Conservation (phyloP, 92 coral and sea anemone genomes). For the Zoanthus sociatus region DNA sequence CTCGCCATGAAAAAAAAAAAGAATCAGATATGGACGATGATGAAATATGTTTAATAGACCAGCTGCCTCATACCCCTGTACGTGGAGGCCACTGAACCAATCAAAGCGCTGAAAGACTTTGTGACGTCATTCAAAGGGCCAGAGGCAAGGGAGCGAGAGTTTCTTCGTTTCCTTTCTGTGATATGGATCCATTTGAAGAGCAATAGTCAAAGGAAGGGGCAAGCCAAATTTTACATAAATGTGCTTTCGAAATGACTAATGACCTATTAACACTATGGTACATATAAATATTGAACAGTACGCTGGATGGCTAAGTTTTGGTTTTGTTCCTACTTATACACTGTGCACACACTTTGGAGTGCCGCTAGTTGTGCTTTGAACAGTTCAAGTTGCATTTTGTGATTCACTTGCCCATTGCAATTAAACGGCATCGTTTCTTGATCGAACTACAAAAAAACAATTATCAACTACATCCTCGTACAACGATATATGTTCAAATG, state of each 20-base stretch:
- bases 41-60: neutral
- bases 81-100: neutral
- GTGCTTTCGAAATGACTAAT: neutral
- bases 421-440: neutral
- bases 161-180: constrained; percentile 38
- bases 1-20: constrained; percentile 22
- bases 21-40: constrained; percentile 36
- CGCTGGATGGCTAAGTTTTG: neutral
- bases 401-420: neutral
- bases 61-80: neutral
- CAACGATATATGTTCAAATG: neutral
- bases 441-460: neutral
- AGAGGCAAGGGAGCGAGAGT: constrained; percentile 43
- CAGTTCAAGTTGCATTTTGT: neutral
- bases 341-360: neutral
- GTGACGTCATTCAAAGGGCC: constrained; percentile 30
- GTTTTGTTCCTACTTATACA: neutral
- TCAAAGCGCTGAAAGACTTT: constrained; percentile 25
- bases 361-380: neutral
- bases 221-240: neutral
- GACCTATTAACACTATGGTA: neutral
- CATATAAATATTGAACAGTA: neutral
- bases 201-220: constrained; percentile 20
- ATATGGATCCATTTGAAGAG: constrained; percentile 35
- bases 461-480: neutral